These are phyloP conservation scores for Rhinoderma darwinii DNA, from an alignment of 2,113 vertebrate species.

Conservation along the genomic window DNA sequence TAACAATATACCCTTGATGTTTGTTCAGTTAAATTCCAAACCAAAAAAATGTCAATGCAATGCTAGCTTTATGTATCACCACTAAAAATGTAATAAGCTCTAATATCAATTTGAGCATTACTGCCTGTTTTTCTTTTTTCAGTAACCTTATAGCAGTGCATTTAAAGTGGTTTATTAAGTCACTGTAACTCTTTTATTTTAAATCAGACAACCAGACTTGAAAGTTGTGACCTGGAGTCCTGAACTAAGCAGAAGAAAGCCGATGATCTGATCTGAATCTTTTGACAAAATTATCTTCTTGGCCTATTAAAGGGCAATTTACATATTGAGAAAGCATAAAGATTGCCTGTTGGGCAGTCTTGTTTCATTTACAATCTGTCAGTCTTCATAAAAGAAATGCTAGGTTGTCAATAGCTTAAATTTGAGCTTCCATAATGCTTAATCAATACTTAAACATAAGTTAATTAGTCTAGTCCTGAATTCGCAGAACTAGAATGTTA, in stretches of 20 bases:
- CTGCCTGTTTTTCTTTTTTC: background rate
- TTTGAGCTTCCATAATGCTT: constrained; percentile 67
- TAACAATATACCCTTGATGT: background rate
- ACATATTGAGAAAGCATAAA: background rate
- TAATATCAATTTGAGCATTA: background rate
- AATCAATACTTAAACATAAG: constrained; percentile 70
- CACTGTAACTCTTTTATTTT: constrained; percentile 43
- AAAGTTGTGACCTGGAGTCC: constrained; percentile 56
- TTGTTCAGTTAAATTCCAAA: background rate
- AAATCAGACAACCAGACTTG: constrained; percentile 7
- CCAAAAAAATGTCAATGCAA: background rate
- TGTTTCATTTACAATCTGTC: constrained; percentile 62
- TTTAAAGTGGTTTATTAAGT: constrained; percentile 46
- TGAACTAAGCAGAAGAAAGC: constrained; percentile 27
- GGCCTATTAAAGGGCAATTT: constrained; percentile 18
- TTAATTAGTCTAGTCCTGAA: background rate
- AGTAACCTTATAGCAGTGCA: background rate
- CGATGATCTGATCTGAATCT: background rate
- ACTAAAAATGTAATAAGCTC: background rate
- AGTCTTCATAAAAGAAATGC: constrained; percentile 65
- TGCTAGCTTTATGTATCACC: background rate
- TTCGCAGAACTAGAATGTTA: constrained; percentile 58
- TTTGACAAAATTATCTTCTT: constrained; percentile 53
- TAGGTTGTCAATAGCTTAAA: constrained; percentile 63
- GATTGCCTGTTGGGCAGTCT: constrained; percentile 7